Base-by-base conservation (phyloP, 2,888 invertebrate species). In the Oxycera nigricornis region DNA sequence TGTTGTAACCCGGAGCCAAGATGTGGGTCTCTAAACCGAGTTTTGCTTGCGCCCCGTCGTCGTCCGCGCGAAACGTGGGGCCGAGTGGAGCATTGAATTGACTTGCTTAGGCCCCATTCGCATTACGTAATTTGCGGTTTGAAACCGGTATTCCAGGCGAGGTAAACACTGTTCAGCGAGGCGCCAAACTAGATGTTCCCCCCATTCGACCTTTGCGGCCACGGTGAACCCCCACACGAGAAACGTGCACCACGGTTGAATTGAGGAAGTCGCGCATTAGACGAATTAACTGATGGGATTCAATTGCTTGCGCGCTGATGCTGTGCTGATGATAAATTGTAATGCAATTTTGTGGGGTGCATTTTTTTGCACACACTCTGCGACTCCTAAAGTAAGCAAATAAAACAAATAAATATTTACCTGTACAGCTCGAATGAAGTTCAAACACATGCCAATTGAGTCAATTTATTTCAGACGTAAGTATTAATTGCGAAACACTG, bases 101-200 rank as follows among this genome's bases (percentile, higher is more conserved):
- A 17, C 46, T 46, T 2, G 3, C 14, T 14, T 14, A 46, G 2
- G 24, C 2, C 24, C 22, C 20, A 55, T 22, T 20, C 20, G 22
- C 22, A 55, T 55, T 55, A 55, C 24, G 24, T 55, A 55, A 55
- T 55, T 55, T 4, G 52, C 11, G 52, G 52, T 11, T 9, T 7
- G 11, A 55, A 55, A 55, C 52, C 52, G 52, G 52, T 55, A 20
- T 20, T 55, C n/a, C n/a, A n/a, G n/a, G n/a, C n/a, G 52, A 55
- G 52, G 52, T 55, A 55, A 55, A 55, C 52, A 55, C 22, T 4
- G 50, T 24, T 20, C 22, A 22, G 52, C 22, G 35, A n/a, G n/a
- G n/a, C n/a, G n/a, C n/a, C n/a, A n/a, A n/a, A 35, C 35, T 35
- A 11, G 35, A 6, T 35, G 35, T 35, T 35, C 7, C 6, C 35